Evolutionary conservation across 1,140 invertebrate genomes (phyloP), one percentile per base, ranked within the genome.

Genomic region (Neodiprion lecontei): DNA sequence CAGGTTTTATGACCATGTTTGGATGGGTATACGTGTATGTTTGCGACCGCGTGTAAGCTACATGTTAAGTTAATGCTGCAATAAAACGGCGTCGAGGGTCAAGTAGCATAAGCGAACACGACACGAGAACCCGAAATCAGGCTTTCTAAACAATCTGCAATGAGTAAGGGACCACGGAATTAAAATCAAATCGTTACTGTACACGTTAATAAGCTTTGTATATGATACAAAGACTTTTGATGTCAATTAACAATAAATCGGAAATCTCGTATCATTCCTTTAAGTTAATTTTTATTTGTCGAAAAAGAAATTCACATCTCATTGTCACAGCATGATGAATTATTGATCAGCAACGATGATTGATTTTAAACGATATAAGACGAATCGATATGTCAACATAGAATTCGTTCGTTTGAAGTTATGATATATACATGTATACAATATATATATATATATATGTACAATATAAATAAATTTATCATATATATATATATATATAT

Each of bases 361-460:
- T 40, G 28, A 40, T 40, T 40, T 40, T 40, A 40, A 40, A 61
- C n/a, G n/a, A 61, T 61, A 17, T 14, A 61, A 12, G n/a, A 14
- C 9, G 53, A 14, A 61, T 61, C 53, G n/a, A 61, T 4, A 61
- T 12, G 53, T 61, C 5, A 9, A 61, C 53, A 61, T 61, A 61
- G 9, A 61, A 5, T 14, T 61, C 9, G 53, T 61, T 61, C n/a
- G 53, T 61, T 61, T 61, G 53, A 61, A 12, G n/a, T 8, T 61
- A 61, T 4, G 28, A 5, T 40, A 40, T 40, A 40, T 40, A 40
- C 17, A 21, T 21, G 17, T 14, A 21, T 14, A 21, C 7, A 65
- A 14, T 65, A 65, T 65, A 21, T 65, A 65, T 65, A 65, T 65
- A 65, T 65, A 65, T 65, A 65, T 65, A 65, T 69, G 40, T 69